Evolutionary conservation across 2,888 invertebrate genomes (phyloP), one percentile per base, ranked within the genome.

Genomic region (Galeopsomyia nigrocyanea): DNA sequence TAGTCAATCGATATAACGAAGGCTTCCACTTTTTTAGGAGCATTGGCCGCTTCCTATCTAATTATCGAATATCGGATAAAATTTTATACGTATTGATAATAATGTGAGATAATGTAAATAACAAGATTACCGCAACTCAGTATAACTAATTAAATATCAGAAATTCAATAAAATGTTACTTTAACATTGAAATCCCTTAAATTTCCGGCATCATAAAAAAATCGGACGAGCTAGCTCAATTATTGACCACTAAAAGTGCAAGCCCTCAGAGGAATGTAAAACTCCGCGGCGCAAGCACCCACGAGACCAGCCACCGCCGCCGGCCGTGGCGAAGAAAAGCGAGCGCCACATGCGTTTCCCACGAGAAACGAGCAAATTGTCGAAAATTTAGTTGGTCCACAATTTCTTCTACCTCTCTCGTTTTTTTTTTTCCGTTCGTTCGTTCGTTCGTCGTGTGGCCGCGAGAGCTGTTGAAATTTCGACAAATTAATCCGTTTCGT

Each of bases 401-500:
- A 26, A 26, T 26, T 61, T 26, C 26, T 26, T 61, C 61, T 61
- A 22, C 19, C 49, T 9, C 57, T 21, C 3, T 60, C 2, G n/a
- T 19, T 10, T 46, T 46, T 60, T 61, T 61, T 14, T 47, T 17
- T 10, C 21, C 17, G 26, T 39, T 56, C 26, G 16, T 26, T 56
- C 19, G n/a, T 56, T 56, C 26, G 13, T 26, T 26, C 56, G 56
- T 26, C 19, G 3, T 19, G n/a, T 39, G 7, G 39, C 10, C 13
- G 26, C 2, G 26, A 26, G 26, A 39, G 39, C 39, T 21, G 55
- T 13, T 39, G 57, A 55, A 57, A 66, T 61, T 61, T 68, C 46
- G 77, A 77, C 78, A 77, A 78, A 79, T 78, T 78, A 79, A 77
- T 80, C 78, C 77, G 77, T 75, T 77, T 75, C 75, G 75, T 71